phyloP scores from a whole-genome alignment of 2,888 invertebrate genomes.

The Drosophila fungiperda region DNA sequence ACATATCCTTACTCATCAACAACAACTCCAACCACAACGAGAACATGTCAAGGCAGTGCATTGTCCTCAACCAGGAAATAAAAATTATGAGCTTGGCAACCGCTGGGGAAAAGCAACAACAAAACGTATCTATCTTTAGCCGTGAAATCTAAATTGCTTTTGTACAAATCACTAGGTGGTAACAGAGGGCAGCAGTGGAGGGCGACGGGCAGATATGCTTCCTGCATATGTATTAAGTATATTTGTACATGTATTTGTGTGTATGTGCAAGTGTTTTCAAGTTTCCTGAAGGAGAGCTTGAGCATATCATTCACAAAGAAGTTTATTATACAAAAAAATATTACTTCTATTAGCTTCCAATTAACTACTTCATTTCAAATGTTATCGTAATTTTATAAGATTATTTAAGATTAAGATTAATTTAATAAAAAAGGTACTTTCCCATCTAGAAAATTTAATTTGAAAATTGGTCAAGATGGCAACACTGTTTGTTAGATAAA shows the following conservation, averaged over 20 bases:
- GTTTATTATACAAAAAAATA: not conserved
- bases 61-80: slow-evolving; percentile 71
- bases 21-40: slow-evolving; percentile 9
- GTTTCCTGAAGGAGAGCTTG: slow-evolving; percentile 10
- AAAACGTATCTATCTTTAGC: slow-evolving; percentile 67
- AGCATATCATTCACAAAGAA: slow-evolving; percentile 25
- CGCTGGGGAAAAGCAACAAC: slow-evolving; percentile 36
- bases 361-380: not conserved
- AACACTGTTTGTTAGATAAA: slow-evolving; percentile 37
- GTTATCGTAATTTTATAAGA: not conserved
- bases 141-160: slow-evolving; percentile 61
- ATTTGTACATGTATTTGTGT: not conserved
- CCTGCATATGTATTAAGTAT: slow-evolving; percentile 1
- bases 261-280: slow-evolving; percentile 3
- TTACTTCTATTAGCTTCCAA: not conserved
- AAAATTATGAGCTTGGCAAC: slow-evolving; percentile 57
- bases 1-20: slow-evolving; percentile 5
- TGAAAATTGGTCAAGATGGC: slow-evolving; percentile 19
- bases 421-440: not conserved
- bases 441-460: not conserved
- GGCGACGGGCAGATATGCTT: slow-evolving; percentile 48
- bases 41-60: slow-evolving; percentile 74
- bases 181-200: slow-evolving; percentile 1
- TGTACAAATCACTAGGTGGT: slow-evolving; percentile 42
- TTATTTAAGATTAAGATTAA: not conserved